These are phyloP conservation scores for Psittacula cyanocephala DNA, from an alignment of 2,113 vertebrate genomes.

Conservation along the genomic window DNA sequence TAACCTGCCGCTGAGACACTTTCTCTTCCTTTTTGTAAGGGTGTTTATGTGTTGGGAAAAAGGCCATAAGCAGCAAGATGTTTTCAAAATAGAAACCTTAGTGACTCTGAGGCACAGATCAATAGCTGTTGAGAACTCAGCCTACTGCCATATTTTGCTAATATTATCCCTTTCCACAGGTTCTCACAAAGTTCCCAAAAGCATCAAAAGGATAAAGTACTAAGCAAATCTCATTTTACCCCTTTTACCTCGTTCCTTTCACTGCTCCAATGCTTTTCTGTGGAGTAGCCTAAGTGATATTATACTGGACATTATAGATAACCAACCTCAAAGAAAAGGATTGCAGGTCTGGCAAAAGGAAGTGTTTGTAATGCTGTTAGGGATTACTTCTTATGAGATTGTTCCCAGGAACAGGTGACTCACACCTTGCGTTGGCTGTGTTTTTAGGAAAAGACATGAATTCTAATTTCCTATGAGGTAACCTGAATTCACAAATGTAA, in stretches of 20 bases:
- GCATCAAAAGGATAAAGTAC: neutral
- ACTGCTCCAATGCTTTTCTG: neutral
- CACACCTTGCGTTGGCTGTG: neutral
- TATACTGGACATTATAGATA: neutral
- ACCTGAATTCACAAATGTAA: neutral
- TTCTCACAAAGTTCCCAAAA: neutral
- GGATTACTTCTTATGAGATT: neutral
- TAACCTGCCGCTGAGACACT: neutral
- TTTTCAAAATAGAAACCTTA: constrained; percentile 14
- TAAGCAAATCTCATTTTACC: neutral
- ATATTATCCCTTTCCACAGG: neutral
- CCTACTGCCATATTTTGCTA: neutral
- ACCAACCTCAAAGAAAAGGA: neutral
- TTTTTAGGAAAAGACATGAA: neutral
- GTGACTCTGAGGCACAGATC: neutral
- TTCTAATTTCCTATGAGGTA: neutral
- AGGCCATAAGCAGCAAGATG: neutral
- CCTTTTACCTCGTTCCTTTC: neutral
- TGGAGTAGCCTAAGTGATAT: neutral
- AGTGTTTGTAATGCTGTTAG: neutral
- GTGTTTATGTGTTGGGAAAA: neutral
- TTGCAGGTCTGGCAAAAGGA: neutral
- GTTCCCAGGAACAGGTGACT: constrained; percentile 11
- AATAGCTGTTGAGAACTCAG: neutral
- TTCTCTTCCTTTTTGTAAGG: neutral